Conservation (phyloP, 2,797 vertebrate species). For the Myoxocephalus aenaeus region DNA sequence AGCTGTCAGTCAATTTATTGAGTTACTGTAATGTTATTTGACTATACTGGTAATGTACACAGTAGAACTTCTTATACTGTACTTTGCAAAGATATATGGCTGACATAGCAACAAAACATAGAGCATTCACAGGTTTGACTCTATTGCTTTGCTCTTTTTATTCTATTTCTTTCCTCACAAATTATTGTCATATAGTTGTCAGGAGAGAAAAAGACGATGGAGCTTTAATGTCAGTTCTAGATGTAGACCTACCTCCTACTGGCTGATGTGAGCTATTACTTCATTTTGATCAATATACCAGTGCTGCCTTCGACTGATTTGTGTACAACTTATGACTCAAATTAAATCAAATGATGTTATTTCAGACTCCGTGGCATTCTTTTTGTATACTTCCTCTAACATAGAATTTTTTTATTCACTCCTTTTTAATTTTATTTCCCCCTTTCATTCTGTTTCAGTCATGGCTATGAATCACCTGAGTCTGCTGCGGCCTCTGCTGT, state of each 20-base stretch:
- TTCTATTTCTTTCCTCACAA: background rate
- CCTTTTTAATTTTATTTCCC: background rate
- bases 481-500: conserved; percentile 77
- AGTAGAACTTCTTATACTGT: background rate
- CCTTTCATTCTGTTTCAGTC: conserved; percentile 42
- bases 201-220: background rate
- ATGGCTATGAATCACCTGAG: conserved; percentile 83
- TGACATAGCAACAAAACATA: background rate
- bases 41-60: background rate
- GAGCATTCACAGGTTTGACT: background rate
- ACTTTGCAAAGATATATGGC: background rate
- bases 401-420: background rate
- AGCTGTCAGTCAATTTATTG: background rate
- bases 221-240: conserved; percentile 32
- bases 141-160: background rate
- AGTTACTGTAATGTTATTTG: background rate
- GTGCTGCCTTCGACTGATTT: background rate
- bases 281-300: conserved; percentile 20
- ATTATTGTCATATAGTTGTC: background rate
- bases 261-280: conserved; percentile 66
- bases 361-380: background rate
- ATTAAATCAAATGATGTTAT: background rate
- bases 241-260: conserved; percentile 77
- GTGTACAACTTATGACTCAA: conserved; percentile 2
- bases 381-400: background rate